A percentile compares a stretch with the other conserved stretches of the same genome.
phyloP scores from a whole-genome alignment of 2,113 vertebrate genomes.

The Pluvianellus socialis region DNA sequence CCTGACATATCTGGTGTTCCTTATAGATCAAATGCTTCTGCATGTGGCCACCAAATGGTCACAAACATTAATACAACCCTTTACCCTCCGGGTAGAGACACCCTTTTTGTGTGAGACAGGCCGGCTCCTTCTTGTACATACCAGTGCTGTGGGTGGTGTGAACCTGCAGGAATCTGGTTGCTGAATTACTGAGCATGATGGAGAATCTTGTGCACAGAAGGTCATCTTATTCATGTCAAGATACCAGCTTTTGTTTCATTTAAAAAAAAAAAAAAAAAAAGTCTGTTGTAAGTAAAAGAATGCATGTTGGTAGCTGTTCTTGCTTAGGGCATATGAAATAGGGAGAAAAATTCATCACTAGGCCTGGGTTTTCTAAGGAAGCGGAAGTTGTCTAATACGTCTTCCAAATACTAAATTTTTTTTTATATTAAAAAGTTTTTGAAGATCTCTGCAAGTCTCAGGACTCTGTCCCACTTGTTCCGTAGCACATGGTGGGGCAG shows the following conservation, averaged over 20 bases:
- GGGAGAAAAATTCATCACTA: not conserved
- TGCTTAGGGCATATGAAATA: not conserved
- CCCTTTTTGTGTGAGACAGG: not conserved
- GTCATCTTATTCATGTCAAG: not conserved
- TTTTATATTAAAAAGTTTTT: not conserved
- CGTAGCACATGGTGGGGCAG: not conserved
- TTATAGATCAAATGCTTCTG: not conserved
- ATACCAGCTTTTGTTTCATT: not conserved
- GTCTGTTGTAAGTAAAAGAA: not conserved
- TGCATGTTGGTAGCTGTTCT: not conserved
- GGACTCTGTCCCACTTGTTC: not conserved
- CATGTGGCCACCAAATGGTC: not conserved
- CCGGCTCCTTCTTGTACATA: not conserved
- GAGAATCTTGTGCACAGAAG: not conserved
- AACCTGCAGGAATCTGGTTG: not conserved
- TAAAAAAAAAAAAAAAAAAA: not conserved
- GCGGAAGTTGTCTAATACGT: not conserved
- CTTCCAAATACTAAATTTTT: not conserved
- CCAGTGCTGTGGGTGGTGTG: not conserved
- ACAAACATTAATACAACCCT: not conserved
- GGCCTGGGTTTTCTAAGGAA: not conserved
- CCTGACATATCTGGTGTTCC: not conserved
- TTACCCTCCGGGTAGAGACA: not conserved
- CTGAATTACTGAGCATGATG: not conserved
- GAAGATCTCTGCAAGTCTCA: not conserved